Conservation (phyloP, 2,797 vertebrate species). For the Muraenolepis orangiensis region DNA sequence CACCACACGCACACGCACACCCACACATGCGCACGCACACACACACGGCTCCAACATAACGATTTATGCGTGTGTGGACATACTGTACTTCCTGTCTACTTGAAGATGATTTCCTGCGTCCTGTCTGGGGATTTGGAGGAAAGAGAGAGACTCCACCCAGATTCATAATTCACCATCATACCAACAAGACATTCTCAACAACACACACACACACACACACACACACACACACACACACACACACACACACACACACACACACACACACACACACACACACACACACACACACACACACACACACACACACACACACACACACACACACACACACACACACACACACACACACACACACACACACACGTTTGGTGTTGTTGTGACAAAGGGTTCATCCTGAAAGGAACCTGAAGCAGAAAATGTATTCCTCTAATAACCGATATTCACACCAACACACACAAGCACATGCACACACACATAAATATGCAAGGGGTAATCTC, state of each 20-base stretch:
- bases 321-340: constrained; percentile 9
- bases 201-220: too few species aligned
- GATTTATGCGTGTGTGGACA: too few species aligned
- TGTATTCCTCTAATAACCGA: background rate
- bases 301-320: constrained; percentile 1
- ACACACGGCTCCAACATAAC: too few species aligned
- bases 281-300: background rate
- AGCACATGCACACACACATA: background rate
- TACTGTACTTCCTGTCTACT: too few species aligned
- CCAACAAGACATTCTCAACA: too few species aligned
- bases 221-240: constrained; percentile 1
- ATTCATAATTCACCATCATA: too few species aligned
- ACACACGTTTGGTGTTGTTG: background rate
- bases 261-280: constrained; percentile 9
- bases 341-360: constrained; percentile 15
- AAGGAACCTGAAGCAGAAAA: background rate
- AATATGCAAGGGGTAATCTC: background rate
- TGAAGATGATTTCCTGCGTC: too few species aligned
- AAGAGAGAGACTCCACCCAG: too few species aligned
- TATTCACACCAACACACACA: background rate
- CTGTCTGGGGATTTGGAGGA: too few species aligned
- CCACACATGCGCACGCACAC: background rate
- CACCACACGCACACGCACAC: constrained; percentile 4
- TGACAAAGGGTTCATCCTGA: constrained; percentile 2
- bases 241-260: constrained; percentile 2